Evolutionary conservation across 2,888 invertebrate genomes (phyloP).

Genomic region (Melieria crassipennis): DNA sequence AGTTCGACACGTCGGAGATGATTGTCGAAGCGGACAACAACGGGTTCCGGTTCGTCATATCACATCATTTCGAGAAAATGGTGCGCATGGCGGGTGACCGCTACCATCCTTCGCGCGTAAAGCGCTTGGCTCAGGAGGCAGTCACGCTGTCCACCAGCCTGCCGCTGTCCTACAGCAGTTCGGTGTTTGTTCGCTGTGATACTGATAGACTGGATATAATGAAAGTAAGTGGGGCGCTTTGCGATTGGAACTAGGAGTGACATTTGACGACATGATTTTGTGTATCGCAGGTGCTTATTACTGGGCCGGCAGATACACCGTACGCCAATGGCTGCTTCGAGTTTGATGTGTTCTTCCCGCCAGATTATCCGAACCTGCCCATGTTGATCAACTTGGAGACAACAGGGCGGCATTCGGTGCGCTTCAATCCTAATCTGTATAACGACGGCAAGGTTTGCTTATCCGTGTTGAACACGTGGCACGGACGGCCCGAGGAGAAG

Average conservation of each 20-base stretch:
- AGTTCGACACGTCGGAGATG: constrained; percentile 94
- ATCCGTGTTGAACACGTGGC: constrained; percentile 96
- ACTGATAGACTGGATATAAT: constrained; percentile 93
- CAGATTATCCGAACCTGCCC: constrained; percentile 83
- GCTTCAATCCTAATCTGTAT: constrained; percentile 93
- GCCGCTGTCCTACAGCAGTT: constrained; percentile 91
- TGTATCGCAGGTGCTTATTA: constrained; percentile 79
- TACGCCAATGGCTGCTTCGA: constrained; percentile 93
- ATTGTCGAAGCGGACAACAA: constrained; percentile 80
- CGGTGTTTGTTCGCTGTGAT: constrained; percentile 95
- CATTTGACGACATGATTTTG: background rate
- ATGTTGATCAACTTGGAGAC: constrained; percentile 93
- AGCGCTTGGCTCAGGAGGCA: constrained; percentile 93
- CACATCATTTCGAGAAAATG: constrained; percentile 90
- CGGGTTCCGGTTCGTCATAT: constrained; percentile 83
- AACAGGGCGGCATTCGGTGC: constrained; percentile 86
- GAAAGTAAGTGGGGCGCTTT: constrained; percentile 73
- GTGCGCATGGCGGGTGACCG: constrained; percentile 87
- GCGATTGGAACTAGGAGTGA: background rate
- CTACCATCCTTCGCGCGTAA: constrained; percentile 86
- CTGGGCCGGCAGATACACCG: constrained; percentile 90
- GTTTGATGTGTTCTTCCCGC: constrained; percentile 90
- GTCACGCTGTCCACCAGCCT: constrained; percentile 92
- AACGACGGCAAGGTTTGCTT: constrained; percentile 96
- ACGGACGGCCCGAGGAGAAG: constrained; percentile 95